Evolutionary conservation across 2,113 vertebrate genomes (phyloP).

Genomic region (Phalacrocorax carbo): DNA sequence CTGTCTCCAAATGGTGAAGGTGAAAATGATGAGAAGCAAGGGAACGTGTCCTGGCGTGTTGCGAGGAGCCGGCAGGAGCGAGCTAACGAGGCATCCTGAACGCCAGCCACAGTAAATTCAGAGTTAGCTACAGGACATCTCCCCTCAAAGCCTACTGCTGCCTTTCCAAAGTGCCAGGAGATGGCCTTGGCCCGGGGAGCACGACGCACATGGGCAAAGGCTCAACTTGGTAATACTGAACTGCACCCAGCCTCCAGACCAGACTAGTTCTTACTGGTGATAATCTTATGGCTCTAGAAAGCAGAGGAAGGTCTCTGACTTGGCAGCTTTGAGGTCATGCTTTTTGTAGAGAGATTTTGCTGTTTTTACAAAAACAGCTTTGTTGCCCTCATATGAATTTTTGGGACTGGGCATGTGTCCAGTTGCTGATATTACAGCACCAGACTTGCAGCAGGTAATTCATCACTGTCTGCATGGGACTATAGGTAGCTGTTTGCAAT

Average conservation of each 20-base stretch:
- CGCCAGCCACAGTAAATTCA: rapidly evolving
- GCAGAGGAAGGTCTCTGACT: background rate
- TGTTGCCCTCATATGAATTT: rapidly evolving
- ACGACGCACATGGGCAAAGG: rapidly evolving
- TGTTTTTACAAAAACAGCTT: background rate
- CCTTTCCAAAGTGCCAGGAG: background rate
- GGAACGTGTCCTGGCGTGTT: rapidly evolving
- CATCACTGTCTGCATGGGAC: background rate
- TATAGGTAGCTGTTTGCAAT: background rate
- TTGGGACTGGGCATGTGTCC: background rate
- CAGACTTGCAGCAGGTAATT: background rate
- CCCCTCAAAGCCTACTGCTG: rapidly evolving
- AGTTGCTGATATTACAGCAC: background rate
- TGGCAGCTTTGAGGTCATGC: background rate
- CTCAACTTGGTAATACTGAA: background rate
- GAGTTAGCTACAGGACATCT: background rate
- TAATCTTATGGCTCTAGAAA: background rate
- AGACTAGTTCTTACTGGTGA: background rate
- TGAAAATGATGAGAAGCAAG: background rate
- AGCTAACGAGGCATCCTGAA: background rate
- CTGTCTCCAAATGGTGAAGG: rapidly evolving
- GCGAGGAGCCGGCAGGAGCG: background rate
- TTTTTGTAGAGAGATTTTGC: background rate
- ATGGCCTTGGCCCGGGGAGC: background rate
- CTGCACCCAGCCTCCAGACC: background rate